These are phyloP conservation scores for Clupea harengus DNA, from an alignment of 2,113 vertebrate genomes.

Conservation along the genomic window DNA sequence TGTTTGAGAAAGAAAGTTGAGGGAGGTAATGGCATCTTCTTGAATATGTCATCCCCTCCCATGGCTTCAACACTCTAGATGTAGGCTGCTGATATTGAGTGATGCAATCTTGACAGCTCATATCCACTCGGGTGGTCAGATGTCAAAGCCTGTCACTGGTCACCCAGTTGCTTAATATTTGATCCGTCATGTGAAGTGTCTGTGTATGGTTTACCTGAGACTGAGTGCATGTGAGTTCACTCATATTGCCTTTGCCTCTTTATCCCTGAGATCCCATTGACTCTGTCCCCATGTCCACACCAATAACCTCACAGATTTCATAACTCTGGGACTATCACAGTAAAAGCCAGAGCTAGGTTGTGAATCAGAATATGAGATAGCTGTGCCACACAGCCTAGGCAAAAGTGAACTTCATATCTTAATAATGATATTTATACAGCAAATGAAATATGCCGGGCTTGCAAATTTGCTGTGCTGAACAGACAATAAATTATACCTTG, in stretches of 20 bases:
- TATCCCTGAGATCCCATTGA: neutral
- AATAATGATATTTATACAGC: slow-evolving; percentile 70
- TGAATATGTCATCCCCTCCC: neutral
- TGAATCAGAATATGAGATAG: slow-evolving; percentile 52
- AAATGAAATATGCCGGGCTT: slow-evolving; percentile 71
- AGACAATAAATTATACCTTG: slow-evolving; percentile 74
- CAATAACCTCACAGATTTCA: neutral
- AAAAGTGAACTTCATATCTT: slow-evolving; percentile 55
- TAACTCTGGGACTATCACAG: slow-evolving; percentile 37
- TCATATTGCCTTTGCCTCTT: neutral
- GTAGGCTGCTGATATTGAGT: neutral
- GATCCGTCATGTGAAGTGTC: neutral
- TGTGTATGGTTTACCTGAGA: neutral
- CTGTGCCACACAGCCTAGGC: slow-evolving; percentile 49
- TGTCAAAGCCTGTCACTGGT: neutral
- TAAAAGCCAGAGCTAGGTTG: slow-evolving; percentile 25
- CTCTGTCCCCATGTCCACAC: neutral
- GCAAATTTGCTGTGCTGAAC: slow-evolving; percentile 74
- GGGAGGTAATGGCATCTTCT: neutral
- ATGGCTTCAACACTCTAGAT: neutral
- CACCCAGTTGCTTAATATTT: slow-evolving; percentile 12
- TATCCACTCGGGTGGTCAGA: neutral
- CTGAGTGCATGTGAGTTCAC: neutral
- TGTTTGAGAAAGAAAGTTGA: no score
- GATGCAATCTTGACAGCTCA: neutral